Evolutionary conservation across 1,140 invertebrate species (phyloP), one percentile per base, ranked within the genome.

Genomic region (Penaeus chinensis): DNA sequence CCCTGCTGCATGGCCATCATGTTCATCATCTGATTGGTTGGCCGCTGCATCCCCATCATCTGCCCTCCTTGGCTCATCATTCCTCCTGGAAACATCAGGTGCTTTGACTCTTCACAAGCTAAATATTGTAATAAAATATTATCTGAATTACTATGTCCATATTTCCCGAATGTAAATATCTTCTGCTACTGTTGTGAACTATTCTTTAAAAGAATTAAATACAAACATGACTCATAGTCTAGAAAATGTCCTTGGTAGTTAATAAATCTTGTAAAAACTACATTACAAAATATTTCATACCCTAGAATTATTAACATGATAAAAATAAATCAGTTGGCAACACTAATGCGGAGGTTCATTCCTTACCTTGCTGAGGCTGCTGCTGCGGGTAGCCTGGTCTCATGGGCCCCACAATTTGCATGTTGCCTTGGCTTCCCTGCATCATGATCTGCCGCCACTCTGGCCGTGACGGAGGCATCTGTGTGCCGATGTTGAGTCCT

Each of bases 361-460:
- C 78, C 78, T 60, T 60, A 87, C 89, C 89, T 90, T 90, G 89
- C 63, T 90, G 89, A 27, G 86, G 80, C 69, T 88, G 86, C 62
- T 90, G 89, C 74, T 90, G 89, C 10, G 89, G 83, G 60, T 90
- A 88, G n/a, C 89, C 86, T 32, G 89, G 83, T 63, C 87, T 77
- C 78, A 87, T 87, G n/a, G 86, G 86, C 27, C 82, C 69, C 63
- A 90, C 88, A 69, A 89, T 89, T 10, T 69, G 79, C 89, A 90
- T 88, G 77, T 87, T 88, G 19, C 83, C 63, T 62, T 88, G 85
- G 69, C 83, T 60, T 18, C 83, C 81, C 62, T 90, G 89, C 85
- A 88, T 88, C 85, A 90, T 90, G 74, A 90, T 90, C 60, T 87
- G 82, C 61, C 89, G 84, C 89, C 89, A 90, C 62, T 90, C 89